A percentile compares a stretch with the other conserved stretches of the same genome.
phyloP scores from a whole-genome alignment of 2,113 vertebrate species.

The Ammospiza caudacuta region DNA sequence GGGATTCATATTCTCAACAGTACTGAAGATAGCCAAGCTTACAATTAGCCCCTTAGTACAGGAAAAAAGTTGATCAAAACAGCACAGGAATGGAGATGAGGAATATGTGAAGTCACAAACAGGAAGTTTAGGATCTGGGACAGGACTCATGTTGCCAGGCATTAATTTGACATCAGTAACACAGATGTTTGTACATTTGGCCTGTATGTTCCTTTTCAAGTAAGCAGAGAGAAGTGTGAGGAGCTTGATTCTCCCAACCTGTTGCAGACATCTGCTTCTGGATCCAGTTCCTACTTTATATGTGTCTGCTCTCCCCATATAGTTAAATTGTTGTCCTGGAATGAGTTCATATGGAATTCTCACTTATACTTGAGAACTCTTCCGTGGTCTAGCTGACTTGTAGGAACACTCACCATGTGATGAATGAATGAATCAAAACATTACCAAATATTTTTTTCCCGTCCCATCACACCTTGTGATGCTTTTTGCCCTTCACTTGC shows the following conservation, averaged over 20 bases:
- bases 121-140: neutral
- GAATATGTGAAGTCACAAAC: neutral
- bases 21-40: neutral
- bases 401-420: neutral
- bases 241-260: neutral
- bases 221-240: neutral
- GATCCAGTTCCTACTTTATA: neutral
- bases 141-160: neutral
- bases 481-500: neutral
- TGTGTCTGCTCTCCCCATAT: neutral
- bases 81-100: neutral
- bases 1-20: neutral
- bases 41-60: neutral
- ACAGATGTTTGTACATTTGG: neutral
- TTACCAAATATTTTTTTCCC: neutral
- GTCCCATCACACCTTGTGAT: neutral
- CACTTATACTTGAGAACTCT: neutral
- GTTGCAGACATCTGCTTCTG: neutral
- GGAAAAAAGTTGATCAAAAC: neutral
- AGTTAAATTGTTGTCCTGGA: neutral
- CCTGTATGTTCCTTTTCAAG: neutral
- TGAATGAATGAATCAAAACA: neutral
- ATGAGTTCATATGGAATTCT: neutral
- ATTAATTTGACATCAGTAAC: neutral
- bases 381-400: neutral